Conservation (phyloP, 2,113 vertebrate species). For the Alosa alosa region DNA sequence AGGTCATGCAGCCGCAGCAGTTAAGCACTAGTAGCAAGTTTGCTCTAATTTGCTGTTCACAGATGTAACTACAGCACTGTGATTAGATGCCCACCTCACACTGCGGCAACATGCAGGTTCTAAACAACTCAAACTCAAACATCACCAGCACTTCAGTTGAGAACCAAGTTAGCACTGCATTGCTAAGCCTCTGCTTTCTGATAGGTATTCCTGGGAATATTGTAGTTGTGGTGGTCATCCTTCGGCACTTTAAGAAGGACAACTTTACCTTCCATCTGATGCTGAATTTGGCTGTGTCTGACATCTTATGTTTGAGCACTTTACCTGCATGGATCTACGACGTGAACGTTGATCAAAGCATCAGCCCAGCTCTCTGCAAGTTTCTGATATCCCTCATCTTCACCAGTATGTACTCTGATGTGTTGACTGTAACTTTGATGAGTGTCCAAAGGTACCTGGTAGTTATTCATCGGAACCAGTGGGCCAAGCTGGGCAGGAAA, state of each 20-base stretch:
- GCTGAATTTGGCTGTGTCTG: conserved; percentile 63
- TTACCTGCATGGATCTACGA: conserved; percentile 20
- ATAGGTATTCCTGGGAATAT: conserved; percentile 66
- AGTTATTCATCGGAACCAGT: neutral
- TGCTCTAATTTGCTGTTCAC: no score
- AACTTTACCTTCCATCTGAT: conserved; percentile 63
- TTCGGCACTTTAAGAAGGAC: conserved; percentile 56
- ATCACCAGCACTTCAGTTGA: neutral
- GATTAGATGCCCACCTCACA: no score
- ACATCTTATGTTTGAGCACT: neutral
- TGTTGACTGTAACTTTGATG: neutral
- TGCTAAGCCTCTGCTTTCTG: conserved; percentile 47
- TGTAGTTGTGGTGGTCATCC: conserved; percentile 60
- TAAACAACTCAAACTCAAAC: neutral
- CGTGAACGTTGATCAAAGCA: neutral
- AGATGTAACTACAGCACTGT: no score
- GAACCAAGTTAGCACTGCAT: conserved; percentile 11
- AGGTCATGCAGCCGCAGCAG: no score
- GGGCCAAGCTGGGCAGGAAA: conserved; percentile 38
- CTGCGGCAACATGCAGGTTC: no score
- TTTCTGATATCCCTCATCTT: conserved; percentile 55
- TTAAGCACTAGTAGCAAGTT: no score
- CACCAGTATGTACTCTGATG: conserved; percentile 33
- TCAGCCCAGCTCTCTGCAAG: conserved; percentile 51
- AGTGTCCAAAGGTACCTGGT: conserved; percentile 55